Conservation (phyloP, 2,888 invertebrate genomes). For the Apamea monoglypha region DNA sequence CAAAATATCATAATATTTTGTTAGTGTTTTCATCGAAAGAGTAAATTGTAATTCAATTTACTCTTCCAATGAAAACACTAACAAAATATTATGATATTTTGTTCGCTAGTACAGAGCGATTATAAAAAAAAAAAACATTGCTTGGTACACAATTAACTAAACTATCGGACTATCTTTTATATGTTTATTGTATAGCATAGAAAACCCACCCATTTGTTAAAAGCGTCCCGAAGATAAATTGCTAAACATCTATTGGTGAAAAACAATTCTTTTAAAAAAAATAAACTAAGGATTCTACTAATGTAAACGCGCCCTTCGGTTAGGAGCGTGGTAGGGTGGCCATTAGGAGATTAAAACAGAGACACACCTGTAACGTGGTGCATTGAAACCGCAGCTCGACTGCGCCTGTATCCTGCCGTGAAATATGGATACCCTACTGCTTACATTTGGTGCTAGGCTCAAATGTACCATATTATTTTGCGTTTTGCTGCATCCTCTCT, state of each 20-base stretch:
- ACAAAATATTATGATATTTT: constrained; percentile 25
- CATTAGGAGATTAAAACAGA: constrained; percentile 86
- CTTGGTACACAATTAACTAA: background rate
- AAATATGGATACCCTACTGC: constrained; percentile 68
- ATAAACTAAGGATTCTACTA: background rate
- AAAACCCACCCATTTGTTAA: constrained; percentile 21
- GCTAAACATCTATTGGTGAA: constrained; percentile 1
- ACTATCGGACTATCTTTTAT: background rate
- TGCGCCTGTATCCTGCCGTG: constrained; percentile 63
- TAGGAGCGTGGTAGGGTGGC: constrained; percentile 71
- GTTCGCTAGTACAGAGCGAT: background rate
- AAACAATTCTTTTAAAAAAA: constrained; percentile 20
- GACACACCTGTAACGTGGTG: constrained; percentile 80
- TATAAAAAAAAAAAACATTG: background rate
- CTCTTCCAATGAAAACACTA: constrained; percentile 9
- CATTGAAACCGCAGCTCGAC: constrained; percentile 72
- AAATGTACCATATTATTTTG: constrained; percentile 58
- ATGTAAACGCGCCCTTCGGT: constrained; percentile 47
- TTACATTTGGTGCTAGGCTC: constrained; percentile 64
- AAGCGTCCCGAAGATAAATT: constrained; percentile 24
- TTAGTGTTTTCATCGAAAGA: constrained; percentile 11
- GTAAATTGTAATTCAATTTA: too few relatives aligned
- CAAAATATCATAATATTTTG: constrained; percentile 25
- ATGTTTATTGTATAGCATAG: background rate
- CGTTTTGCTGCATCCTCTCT: constrained; percentile 14